Evolutionary conservation across 1,140 invertebrate species (phyloP), one percentile per base, ranked within the genome.

Genomic region (Triops longicaudatus): DNA sequence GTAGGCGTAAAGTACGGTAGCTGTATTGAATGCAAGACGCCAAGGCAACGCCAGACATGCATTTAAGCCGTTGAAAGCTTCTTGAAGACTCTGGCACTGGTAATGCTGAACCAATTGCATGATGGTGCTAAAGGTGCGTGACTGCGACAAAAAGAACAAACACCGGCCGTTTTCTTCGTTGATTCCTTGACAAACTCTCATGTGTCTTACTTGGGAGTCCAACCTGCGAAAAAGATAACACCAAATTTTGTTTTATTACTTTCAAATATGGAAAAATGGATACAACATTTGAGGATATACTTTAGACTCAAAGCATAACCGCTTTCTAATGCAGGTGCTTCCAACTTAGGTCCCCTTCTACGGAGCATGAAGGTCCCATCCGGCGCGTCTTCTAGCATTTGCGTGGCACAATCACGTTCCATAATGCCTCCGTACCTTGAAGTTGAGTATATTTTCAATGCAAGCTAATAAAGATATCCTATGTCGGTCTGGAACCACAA

Each of bases 41-140:
- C 89, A 93, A 17, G 92, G 91, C 90, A 90, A 92, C 76, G 91
- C 85, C 26, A 94, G 83, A 74, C 87, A 88, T 77, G 91, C 91
- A 83, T 93, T 90, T 75, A 92, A 91, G 90, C 90, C 90, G n/a
- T 91, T 90, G 85, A 98, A 98, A 84, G 95, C 97, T 85, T 97
- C 94, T 1, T 90, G 89, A 73, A 98, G 85, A 82, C 93, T 94
- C 77, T 91, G 92, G 73, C 91, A 88, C 83, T 97, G 92, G 83
- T 98, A 98, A 85, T 93, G 96, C 71, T 91, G 90, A 73, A 98
- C 90, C 28, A 98, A 87, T 83, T 97, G 94, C 80, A 94, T 91
- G 76, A 96, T 89, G 81, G 90, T 92, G 81, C 92, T 91, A 82
- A 98, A 98, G 83, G 92, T 95, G 74, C 94, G 88, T n/a, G 92